Evolutionary conservation across 2,113 vertebrate species (phyloP).

Genomic region (Neodon shergylaensis): DNA sequence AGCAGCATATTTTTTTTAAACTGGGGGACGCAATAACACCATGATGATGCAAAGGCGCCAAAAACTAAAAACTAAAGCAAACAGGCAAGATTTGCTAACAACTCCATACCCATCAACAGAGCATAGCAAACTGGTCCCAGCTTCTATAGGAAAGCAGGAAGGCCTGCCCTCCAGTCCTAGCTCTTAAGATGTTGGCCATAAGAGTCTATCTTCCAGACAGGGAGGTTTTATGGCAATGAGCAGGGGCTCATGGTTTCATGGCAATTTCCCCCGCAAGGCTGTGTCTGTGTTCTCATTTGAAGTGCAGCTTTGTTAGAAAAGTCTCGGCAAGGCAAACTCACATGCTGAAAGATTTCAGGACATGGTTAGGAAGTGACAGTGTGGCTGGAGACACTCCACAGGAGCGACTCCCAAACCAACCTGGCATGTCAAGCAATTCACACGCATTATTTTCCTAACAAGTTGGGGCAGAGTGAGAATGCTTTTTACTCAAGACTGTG

Average conservation of each 20-base stretch:
- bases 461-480: neutral
- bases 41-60: neutral
- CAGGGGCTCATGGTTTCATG: neutral
- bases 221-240: neutral
- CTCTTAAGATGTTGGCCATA: neutral
- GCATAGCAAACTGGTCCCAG: neutral
- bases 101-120: neutral
- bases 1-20: neutral
- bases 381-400: conserved; percentile 14
- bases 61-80: conserved; percentile 2
- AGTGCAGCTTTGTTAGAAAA: neutral
- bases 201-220: neutral
- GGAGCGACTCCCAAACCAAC: conserved; percentile 13
- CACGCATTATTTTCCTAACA: neutral
- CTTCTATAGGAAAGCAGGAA: neutral
- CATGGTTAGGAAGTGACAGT: conserved; percentile 27
- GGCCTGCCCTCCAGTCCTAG: neutral
- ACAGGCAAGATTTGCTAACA: neutral
- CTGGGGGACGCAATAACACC: neutral
- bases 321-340: neutral
- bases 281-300: neutral
- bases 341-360: conserved; percentile 20
- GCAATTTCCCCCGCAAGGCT: neutral
- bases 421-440: neutral
- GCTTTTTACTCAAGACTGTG: neutral